Evolutionary conservation across 1,140 invertebrate genomes (phyloP), one percentile per base, ranked within the genome.

Genomic region (Drosophila ficusphila): DNA sequence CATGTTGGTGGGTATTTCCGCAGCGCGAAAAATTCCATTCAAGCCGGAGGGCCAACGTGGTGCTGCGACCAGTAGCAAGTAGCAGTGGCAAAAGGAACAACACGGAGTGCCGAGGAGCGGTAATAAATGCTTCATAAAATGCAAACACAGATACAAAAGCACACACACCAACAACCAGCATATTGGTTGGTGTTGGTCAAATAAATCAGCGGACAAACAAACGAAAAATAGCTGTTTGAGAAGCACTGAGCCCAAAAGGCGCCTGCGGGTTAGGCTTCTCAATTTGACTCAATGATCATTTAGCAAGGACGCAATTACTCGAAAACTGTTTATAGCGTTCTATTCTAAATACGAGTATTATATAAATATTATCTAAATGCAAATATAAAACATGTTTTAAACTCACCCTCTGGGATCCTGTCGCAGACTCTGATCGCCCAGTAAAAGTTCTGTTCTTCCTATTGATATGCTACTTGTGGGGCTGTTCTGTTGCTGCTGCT

Each of bases 401-500:
- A 74, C 81, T 91, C 48, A 91, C 90, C 90, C 74, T 7, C 48
- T 68, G 14, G 74, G 42, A 23, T 91, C 91, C 48, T 79, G 76
- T 41, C 90, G 77, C 62, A 90, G 47, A 60, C 56, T 72, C 62
- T 91, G 90, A 74, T 91, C 91, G 48, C 91, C 91, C 54, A 91
- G 61, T 77, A 91, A 81, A 61, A 91, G 65, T 90, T 91, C 91
- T 74, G 90, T 91, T 86, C 90, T 83, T 72, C 91, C 90, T 90
- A 90, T 91, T 91, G 91, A 91, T 91, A 91, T 91, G 90, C 89
- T 91, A 85, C 88, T 91, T 77, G 82, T 89, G 77, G 86, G 89
- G 79, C 90, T 90, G 44, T 76, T 69, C 33, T 52, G 60, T 11
- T 79, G 79, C 42, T 57, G 61, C 42, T 57, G 61, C 31, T 82